Evolutionary conservation across 2,888 invertebrate species (phyloP), one percentile per base, ranked within the genome.

Genomic region (Nemurella pictetii): DNA sequence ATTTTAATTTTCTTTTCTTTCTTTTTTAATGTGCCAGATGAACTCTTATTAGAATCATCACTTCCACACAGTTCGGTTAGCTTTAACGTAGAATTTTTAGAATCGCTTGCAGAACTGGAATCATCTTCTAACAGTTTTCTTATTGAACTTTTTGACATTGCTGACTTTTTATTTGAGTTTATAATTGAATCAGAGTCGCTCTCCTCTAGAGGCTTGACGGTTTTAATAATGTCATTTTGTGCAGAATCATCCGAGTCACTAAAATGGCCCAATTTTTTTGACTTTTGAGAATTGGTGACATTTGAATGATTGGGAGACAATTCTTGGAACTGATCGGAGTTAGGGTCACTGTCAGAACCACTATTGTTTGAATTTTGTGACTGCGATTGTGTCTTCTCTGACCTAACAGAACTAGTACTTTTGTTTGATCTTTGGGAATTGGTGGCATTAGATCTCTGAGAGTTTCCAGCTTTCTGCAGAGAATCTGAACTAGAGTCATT

Each of bases 101-200:
- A 55, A 55, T 55, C 55, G 20, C 55, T 55, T 7, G 55, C 55
- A 55, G 55, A 55, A 55, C 55, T 55, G 55, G 55, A 55, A 55
- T 55, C 55, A 20, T 55, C 55, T 15, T 55, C 5, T 20, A 55
- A 55, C 9, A 55, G 55, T 55, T 55, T 55, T 55, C 55, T 12
- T 20, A 55, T 55, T 2, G 55, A 55, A 1, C 20, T 3, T 55
- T 55, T 55, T 2, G 3, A 7, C 55, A 55, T 55, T 55, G 55
- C 1, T 20, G 9, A 20, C 55, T 12, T 55, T 55, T 55, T 55
- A 20, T 20, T 55, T 20, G 20, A 20, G 55, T 55, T 55, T 12
- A 55, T 55, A 55, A 55, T 55, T 55, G 55, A 55, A 78, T 78
- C 78, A 5, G 78, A 78, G 78, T 78, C 78, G 20, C 78, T 75